These are phyloP conservation scores for Dynastes maya DNA, from an alignment of 2,888 invertebrate species.

Conservation along the genomic window DNA sequence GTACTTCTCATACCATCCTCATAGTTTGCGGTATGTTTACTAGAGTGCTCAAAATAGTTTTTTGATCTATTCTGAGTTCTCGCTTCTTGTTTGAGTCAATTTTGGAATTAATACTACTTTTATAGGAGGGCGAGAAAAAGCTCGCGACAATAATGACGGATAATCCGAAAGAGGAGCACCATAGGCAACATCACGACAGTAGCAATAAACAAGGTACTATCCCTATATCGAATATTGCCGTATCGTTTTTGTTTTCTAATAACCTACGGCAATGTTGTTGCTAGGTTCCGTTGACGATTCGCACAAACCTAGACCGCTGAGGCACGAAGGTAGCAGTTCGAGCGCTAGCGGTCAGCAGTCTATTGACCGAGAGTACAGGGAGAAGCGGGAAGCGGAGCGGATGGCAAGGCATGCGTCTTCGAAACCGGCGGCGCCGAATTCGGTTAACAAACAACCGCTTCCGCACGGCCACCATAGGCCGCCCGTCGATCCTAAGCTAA, in stretches of 20 bases:
- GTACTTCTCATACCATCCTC: no score
- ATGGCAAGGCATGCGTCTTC: slow-evolving; percentile 68
- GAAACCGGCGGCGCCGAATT: slow-evolving; percentile 50
- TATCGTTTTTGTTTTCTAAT: slow-evolving; percentile 4
- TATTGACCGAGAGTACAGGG: slow-evolving; percentile 76
- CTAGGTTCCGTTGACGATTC: slow-evolving; percentile 53
- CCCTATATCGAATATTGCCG: slow-evolving; percentile 3
- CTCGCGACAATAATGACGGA: slow-evolving; percentile 55
- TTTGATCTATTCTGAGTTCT: no score
- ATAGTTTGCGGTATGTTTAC: no score
- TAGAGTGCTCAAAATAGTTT: no score
- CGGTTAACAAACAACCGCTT: slow-evolving; percentile 50
- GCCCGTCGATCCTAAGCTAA: slow-evolving; percentile 65
- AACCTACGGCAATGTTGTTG: slow-evolving; percentile 37
- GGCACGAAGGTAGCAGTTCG: slow-evolving; percentile 63
- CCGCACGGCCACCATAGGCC: slow-evolving; percentile 58
- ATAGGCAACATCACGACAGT: slow-evolving; percentile 60
- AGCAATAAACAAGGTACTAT: slow-evolving; percentile 60
- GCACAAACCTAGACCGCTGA: slow-evolving; percentile 65
- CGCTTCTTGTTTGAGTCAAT: no score
- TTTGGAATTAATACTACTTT: neutral
- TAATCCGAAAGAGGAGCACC: slow-evolving; percentile 60
- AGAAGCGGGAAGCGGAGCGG: slow-evolving; percentile 77
- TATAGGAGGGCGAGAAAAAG: slow-evolving; percentile 64
- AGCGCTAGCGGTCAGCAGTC: slow-evolving; percentile 72